Percentiles rank a stretch among this genome's conserved stretches.
Evolutionary conservation across 1,140 invertebrate genomes (phyloP).

Genomic region (Drosophila watanabei): DNA sequence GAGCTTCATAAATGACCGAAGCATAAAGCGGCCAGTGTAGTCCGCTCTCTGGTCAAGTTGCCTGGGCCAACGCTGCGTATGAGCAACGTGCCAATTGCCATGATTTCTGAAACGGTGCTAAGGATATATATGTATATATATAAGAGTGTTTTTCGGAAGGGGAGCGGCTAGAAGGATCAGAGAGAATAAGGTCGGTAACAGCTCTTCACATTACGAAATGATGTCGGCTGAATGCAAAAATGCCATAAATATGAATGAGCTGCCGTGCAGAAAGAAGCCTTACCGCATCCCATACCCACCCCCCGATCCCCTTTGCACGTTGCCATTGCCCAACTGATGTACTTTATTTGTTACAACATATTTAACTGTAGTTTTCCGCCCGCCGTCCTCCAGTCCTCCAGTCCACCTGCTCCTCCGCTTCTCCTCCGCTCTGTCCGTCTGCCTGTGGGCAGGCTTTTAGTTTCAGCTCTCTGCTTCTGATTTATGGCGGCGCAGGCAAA

Average conservation of each 20-base stretch:
- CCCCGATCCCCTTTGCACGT: neutral
- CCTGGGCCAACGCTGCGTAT: constrained; percentile 61
- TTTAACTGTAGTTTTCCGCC: constrained; percentile 76
- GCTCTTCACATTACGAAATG: constrained; percentile 82
- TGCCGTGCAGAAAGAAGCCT: constrained; percentile 62
- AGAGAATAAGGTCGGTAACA: constrained; percentile 50
- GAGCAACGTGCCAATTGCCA: constrained; percentile 82
- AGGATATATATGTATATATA: constrained; percentile 12
- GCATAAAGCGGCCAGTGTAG: constrained; percentile 58
- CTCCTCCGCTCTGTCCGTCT: constrained; percentile 6
- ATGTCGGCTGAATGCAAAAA: constrained; percentile 82
- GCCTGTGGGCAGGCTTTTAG: constrained; percentile 66
- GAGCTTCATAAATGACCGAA: constrained; percentile 81
- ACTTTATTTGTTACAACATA: constrained; percentile 84
- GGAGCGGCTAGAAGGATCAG: neutral
- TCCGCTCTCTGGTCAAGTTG: constrained; percentile 27
- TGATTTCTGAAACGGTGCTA: constrained; percentile 53
- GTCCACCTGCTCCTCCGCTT: neutral
- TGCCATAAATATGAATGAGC: constrained; percentile 84
- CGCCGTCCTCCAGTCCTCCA: constrained; percentile 1
- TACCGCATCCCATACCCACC: constrained; percentile 14
- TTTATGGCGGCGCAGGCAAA: constrained; percentile 76
- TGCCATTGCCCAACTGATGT: constrained; percentile 61
- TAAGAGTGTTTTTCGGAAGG: neutral
- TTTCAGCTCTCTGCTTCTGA: constrained; percentile 76